Evolutionary conservation across 2,113 vertebrate species (phyloP).

Genomic region (Epinephelus fuscoguttatus): DNA sequence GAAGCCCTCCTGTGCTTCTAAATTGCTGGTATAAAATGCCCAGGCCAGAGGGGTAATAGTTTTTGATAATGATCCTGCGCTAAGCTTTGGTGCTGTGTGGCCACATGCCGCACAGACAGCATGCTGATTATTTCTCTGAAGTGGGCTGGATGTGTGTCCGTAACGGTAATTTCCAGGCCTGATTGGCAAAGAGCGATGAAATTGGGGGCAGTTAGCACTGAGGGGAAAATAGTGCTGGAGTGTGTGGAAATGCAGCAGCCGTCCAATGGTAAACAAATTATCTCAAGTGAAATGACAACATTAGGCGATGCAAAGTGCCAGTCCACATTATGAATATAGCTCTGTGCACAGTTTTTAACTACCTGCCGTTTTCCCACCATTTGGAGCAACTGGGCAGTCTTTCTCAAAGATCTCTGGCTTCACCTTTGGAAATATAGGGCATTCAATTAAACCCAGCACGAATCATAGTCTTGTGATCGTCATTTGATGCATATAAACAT

Average conservation of each 20-base stretch:
- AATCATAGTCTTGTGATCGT: neutral
- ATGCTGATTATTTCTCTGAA: constrained; percentile 79
- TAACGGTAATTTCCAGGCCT: constrained; percentile 74
- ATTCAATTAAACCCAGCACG: constrained; percentile 26
- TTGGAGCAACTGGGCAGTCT: constrained; percentile 38
- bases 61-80: constrained; percentile 78
- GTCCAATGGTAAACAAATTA: constrained; percentile 80
- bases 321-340: constrained; percentile 54
- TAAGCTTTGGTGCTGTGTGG: constrained; percentile 70
- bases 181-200: constrained; percentile 78
- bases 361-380: constrained; percentile 13
- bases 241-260: constrained; percentile 70
- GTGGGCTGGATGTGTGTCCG: constrained; percentile 69
- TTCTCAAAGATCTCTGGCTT: constrained; percentile 24
- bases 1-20: constrained; percentile 41
- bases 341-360: constrained; percentile 37
- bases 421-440: constrained; percentile 8
- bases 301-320: constrained; percentile 61
- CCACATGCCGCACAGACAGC: constrained; percentile 66
- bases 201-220: constrained; percentile 76
- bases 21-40: constrained; percentile 64
- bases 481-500: constrained; percentile 15
- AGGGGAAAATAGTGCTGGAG: constrained; percentile 69
- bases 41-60: constrained; percentile 73
- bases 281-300: constrained; percentile 78